These are phyloP conservation scores for Syngnathoides biaculeatus DNA, from an alignment of 2,113 vertebrate genomes.

Conservation along the genomic window DNA sequence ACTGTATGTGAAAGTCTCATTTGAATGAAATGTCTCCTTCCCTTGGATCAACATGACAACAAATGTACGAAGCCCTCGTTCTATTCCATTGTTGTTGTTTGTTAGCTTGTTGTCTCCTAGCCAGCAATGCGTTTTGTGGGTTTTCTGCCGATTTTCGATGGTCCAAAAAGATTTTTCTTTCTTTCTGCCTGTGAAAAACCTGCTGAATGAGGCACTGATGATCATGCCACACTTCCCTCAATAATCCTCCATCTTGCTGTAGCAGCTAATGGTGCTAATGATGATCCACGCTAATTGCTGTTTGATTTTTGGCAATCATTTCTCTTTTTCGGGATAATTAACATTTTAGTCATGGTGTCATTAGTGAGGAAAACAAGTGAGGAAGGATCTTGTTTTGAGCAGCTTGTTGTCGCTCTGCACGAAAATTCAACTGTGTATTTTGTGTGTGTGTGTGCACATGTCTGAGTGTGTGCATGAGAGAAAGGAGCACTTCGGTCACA, in stretches of 20 bases:
- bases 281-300: slow-evolving; percentile 70
- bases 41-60: no score
- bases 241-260: slow-evolving; percentile 64
- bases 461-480: neutral
- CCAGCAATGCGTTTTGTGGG: neutral
- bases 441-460: neutral
- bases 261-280: slow-evolving; percentile 57
- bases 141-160: neutral
- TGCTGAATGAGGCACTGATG: slow-evolving; percentile 61
- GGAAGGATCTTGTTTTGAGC: slow-evolving; percentile 26
- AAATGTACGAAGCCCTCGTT: neutral
- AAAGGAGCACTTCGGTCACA: slow-evolving; percentile 13
- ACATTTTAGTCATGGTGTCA: slow-evolving; percentile 61
- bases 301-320: slow-evolving; percentile 67
- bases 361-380: slow-evolving; percentile 34
- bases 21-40: no score
- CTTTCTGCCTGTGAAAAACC: slow-evolving; percentile 38
- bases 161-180: slow-evolving; percentile 1
- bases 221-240: slow-evolving; percentile 53
- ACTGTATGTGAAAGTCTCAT: no score
- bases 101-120: neutral
- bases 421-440: neutral
- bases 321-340: slow-evolving; percentile 67
- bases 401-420: slow-evolving; percentile 2
- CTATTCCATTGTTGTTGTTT: neutral